A percentile compares a stretch with the other conserved stretches of the same genome.
Evolutionary conservation across 2,888 invertebrate genomes (phyloP).

Genomic region (Brachylomia viminalis): DNA sequence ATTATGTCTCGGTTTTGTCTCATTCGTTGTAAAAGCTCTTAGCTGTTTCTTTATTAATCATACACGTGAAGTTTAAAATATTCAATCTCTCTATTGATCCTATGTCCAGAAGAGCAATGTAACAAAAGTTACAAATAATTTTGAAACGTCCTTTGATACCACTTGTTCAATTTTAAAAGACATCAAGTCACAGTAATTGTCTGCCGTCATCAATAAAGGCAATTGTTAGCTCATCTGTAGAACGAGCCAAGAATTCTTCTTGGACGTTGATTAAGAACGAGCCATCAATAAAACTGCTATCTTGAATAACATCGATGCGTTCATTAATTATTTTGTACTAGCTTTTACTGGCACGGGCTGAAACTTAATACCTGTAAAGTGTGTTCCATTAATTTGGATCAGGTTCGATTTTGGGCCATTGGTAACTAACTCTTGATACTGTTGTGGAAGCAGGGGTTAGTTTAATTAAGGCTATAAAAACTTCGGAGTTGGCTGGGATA

Average conservation of each 20-base stretch:
- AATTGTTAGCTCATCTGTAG: constrained; percentile 64
- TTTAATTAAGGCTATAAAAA: constrained; percentile 40
- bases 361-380: constrained; percentile 55
- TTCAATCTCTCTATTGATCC: background rate
- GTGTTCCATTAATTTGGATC: constrained; percentile 55
- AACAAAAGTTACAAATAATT: constrained; percentile 19
- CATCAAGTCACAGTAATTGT: constrained; percentile 61
- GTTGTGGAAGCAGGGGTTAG: constrained; percentile 21
- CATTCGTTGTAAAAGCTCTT: background rate
- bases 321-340: constrained; percentile 81
- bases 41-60: background rate
- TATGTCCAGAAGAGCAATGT: background rate
- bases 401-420: constrained; percentile 45
- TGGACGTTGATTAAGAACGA: constrained; percentile 85
- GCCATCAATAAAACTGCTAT: constrained; percentile 84
- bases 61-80: background rate
- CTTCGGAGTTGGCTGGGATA: constrained; percentile 6
- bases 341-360: constrained; percentile 38
- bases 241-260: constrained; percentile 73
- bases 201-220: constrained; percentile 63
- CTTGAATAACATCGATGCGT: constrained; percentile 80
- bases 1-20: constrained; percentile 3
- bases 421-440: constrained; percentile 46
- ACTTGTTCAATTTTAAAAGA: constrained; percentile 57
- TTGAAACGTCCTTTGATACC: constrained; percentile 44